Evolutionary conservation across 2,888 invertebrate species (phyloP).

Genomic region (Ornithoptera alexandrae): DNA sequence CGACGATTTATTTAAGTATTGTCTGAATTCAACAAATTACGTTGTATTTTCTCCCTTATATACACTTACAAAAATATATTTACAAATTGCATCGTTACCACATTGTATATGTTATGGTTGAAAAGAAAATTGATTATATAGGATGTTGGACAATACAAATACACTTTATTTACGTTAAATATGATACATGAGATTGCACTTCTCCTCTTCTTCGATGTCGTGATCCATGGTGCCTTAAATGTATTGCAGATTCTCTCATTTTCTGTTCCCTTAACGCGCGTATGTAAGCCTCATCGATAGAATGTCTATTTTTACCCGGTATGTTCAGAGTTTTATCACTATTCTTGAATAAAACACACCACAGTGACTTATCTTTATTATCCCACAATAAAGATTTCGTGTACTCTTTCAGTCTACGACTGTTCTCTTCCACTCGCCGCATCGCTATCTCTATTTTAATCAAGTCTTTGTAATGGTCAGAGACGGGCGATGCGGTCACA

Average conservation of each 20-base stretch:
- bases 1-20: conserved; percentile 54
- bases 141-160: conserved; percentile 30
- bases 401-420: conserved; percentile 73
- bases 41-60: conserved; percentile 48
- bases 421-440: conserved; percentile 76
- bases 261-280: conserved; percentile 65
- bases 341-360: conserved; percentile 77
- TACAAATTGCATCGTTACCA: conserved; percentile 54
- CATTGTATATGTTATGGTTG: conserved; percentile 45
- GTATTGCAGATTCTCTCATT: conserved; percentile 68
- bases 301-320: conserved; percentile 52
- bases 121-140: conserved; percentile 40
- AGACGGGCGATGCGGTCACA: conserved; percentile 54
- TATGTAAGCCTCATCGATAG: conserved; percentile 66
- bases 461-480: conserved; percentile 75
- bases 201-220: conserved; percentile 69
- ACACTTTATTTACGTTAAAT: conserved; percentile 58
- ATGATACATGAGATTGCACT: conserved; percentile 59
- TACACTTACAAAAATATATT: conserved; percentile 62
- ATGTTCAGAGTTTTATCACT: conserved; percentile 58
- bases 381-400: conserved; percentile 76
- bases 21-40: conserved; percentile 62
- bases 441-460: conserved; percentile 78
- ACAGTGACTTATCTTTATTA: conserved; percentile 75
- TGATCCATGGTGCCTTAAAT: conserved; percentile 69